phyloP scores from a whole-genome alignment of 1,140 invertebrate genomes.

The Cyclina sinensis region DNA sequence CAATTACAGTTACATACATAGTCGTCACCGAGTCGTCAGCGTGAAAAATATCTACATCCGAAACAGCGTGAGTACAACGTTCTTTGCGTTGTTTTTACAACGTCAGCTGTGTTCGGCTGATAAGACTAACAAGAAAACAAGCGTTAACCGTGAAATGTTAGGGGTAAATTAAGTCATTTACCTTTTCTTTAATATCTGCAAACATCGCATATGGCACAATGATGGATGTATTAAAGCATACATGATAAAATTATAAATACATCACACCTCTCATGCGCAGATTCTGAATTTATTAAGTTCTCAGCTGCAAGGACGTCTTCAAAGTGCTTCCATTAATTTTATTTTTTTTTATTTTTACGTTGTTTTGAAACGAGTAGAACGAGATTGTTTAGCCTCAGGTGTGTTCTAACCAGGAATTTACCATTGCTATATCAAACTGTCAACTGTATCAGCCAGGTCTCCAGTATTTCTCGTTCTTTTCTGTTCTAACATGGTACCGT shows the following conservation, averaged over 20 bases:
- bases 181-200: not conserved
- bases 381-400: too few species aligned
- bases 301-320: not conserved
- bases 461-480: too few species aligned
- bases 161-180: constrained; percentile 2
- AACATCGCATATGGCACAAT: not conserved
- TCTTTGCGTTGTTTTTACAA: not conserved
- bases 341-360: too few species aligned
- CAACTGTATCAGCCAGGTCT: too few species aligned
- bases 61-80: not conserved
- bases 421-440: too few species aligned
- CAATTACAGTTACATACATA: not conserved
- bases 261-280: not conserved
- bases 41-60: constrained; percentile 24
- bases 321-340: not conserved
- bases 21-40: not conserved
- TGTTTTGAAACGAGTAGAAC: too few species aligned
- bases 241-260: not conserved
- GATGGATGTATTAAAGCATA: not conserved
- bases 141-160: not conserved
- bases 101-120: not conserved
- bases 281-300: not conserved
- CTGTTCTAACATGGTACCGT: too few species aligned
- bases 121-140: not conserved
- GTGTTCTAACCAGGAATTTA: too few species aligned